These are phyloP conservation scores for Enteromius mattozi DNA, from an alignment of 2,797 vertebrate genomes.

Conservation along the genomic window DNA sequence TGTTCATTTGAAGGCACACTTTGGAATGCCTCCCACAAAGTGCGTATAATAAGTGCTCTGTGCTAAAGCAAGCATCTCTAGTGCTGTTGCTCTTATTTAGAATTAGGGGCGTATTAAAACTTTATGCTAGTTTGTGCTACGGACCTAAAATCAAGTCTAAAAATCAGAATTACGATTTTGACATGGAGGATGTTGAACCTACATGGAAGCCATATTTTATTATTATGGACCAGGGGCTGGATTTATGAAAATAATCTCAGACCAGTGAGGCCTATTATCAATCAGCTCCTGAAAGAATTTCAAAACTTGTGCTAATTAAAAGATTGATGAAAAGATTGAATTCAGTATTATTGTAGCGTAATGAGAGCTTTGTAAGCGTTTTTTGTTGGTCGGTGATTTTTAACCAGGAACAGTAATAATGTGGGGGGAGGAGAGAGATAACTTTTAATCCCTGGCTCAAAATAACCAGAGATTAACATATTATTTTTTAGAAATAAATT, in stretches of 20 bases:
- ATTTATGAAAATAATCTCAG: background rate
- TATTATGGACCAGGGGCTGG: background rate
- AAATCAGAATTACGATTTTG: background rate
- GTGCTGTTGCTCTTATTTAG: background rate
- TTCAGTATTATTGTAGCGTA: background rate
- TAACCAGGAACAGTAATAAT: background rate
- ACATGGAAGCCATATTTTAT: background rate
- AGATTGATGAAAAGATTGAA: background rate
- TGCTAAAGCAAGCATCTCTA: conserved; percentile 8
- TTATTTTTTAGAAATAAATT: conserved; percentile 9
- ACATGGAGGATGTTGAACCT: background rate
- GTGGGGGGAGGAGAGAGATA: background rate
- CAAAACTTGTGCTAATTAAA: background rate
- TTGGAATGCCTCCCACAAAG: background rate
- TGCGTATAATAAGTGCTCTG: conserved; percentile 3
- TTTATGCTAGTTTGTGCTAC: background rate
- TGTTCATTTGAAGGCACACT: conserved; percentile 8
- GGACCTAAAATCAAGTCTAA: background rate
- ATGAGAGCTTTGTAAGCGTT: background rate
- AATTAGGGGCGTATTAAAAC: background rate
- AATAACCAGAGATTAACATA: background rate
- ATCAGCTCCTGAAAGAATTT: background rate
- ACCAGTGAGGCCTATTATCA: background rate
- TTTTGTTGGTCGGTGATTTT: background rate
- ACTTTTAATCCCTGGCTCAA: background rate